phyloP scores from a whole-genome alignment of 2,888 invertebrate genomes.

The Idaea aversata region DNA sequence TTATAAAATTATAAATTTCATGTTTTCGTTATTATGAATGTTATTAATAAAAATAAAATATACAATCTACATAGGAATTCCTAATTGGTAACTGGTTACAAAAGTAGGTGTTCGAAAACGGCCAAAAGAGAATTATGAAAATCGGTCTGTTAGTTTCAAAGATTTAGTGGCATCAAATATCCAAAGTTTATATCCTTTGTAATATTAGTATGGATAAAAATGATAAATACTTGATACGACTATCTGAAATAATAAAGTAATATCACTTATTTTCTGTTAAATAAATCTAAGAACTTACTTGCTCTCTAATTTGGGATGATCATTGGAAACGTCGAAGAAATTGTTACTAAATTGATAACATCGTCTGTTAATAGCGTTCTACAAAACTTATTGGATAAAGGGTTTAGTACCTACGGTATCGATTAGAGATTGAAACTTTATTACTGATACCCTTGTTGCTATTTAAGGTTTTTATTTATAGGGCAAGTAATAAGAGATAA shows the following conservation, averaged over 20 bases:
- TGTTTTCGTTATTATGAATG: too few relatives aligned
- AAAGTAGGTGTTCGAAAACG: too few relatives aligned
- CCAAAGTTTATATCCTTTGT: too few relatives aligned
- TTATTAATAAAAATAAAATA: too few relatives aligned
- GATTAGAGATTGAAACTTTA: conserved; percentile 48
- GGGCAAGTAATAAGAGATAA: too few relatives aligned
- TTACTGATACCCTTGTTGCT: conserved; percentile 50
- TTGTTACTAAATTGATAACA: conserved; percentile 37
- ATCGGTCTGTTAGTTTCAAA: too few relatives aligned
- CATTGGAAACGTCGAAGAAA: conserved; percentile 28
- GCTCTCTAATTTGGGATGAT: conserved; percentile 16
- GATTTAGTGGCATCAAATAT: too few relatives aligned
- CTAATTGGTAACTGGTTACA: too few relatives aligned
- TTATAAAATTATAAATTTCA: too few relatives aligned
- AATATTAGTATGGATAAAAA: background rate
- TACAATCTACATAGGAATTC: too few relatives aligned
- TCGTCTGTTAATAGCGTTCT: conserved; percentile 36
- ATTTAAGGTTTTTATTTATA: conserved; percentile 46
- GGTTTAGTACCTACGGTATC: conserved; percentile 45
- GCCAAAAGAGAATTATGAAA: too few relatives aligned
- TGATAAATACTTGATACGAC: background rate
- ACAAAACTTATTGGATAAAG: conserved; percentile 42
- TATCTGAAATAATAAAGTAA: background rate
- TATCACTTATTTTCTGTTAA: background rate
- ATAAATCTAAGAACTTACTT: background rate